Base-by-base conservation (phyloP, 1,140 invertebrate species). In the Propsilocerus akamusi region DNA sequence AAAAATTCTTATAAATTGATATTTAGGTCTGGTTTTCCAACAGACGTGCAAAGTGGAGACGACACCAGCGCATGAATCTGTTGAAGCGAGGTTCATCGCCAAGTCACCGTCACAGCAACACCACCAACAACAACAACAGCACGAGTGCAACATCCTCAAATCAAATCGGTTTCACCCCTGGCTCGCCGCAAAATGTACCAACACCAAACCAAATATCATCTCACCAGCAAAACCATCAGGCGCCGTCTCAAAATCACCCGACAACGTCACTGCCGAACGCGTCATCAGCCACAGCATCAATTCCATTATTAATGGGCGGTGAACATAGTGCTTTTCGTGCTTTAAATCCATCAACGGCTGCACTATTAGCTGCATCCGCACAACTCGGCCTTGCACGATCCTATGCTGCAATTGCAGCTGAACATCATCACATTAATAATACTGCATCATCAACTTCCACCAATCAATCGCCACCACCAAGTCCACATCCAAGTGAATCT, bases 1-100 rank as follows among this genome's bases (percentile, higher is more conserved):
- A 60, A 61, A 59, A 58, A 56, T 65, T 61, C 65, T 61, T 63
- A 57, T 62, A 54, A 60, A 65, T 65, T 64, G 65, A 67, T 63
- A 66, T 69, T 66, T 78, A 93, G 90, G 88, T 94, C 80, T 94
- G 90, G 90, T 93, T 94, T 87, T 93, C 88, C 76, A 93, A 94
- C 81, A 89, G 90, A 85, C 83, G 90, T 74, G 90, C 90, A 70
- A 94, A 94, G 76, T 93, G 88, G 89, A 80, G 90, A 67, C 83
- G 90, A 59, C 89, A 93, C 68, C 89, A 93, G 68, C 81, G 89
- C 62, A 91, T 93, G 84, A 91, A 86, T 69, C 76, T 89, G 57
- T 76, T 91, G 67, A 88, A 88, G 67, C 83, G 81, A 64, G 77
- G 70, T 67, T 61, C 61, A 68, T 65, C 65, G 59, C 62, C 52